phyloP scores from a whole-genome alignment of 2,888 invertebrate species.

The Melanophora roralis region DNA sequence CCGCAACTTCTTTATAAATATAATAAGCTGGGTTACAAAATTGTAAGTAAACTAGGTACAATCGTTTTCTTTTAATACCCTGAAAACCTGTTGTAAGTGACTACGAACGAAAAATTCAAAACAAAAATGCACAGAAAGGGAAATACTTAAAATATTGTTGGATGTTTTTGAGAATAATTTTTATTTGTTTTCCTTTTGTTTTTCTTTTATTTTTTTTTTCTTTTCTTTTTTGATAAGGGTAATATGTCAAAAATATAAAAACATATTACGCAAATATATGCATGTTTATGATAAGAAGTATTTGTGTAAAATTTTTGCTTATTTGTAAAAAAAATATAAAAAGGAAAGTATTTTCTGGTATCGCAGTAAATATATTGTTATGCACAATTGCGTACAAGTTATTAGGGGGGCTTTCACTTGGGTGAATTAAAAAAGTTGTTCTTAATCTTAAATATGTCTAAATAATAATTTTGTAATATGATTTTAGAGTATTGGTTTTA shows the following conservation, averaged over 20 bases:
- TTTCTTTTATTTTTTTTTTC: conserved; percentile 23
- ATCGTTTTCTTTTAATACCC: background rate
- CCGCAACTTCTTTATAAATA: too few relatives aligned
- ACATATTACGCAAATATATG: background rate
- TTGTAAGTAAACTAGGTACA: background rate
- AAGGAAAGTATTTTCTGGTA: too few relatives aligned
- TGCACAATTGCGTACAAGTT: too few relatives aligned
- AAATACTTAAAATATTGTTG: conserved; percentile 15
- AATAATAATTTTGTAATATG: too few relatives aligned
- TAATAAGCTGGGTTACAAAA: background rate
- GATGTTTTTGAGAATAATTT: conserved; percentile 22
- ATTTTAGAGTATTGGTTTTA: too few relatives aligned
- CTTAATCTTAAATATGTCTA: too few relatives aligned
- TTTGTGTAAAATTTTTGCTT: background rate
- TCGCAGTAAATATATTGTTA: too few relatives aligned
- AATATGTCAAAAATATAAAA: conserved; percentile 27
- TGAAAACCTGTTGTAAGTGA: background rate
- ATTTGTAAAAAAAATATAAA: background rate
- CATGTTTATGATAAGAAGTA: conserved; percentile 8
- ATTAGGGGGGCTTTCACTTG: too few relatives aligned
- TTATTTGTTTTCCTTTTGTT: conserved; percentile 2
- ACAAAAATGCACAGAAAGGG: background rate
- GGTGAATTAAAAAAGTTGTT: too few relatives aligned
- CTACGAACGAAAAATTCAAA: background rate
- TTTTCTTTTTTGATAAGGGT: conserved; percentile 37